Conservation (phyloP, 2,888 invertebrate genomes). For the Hyposoter didymator region DNA sequence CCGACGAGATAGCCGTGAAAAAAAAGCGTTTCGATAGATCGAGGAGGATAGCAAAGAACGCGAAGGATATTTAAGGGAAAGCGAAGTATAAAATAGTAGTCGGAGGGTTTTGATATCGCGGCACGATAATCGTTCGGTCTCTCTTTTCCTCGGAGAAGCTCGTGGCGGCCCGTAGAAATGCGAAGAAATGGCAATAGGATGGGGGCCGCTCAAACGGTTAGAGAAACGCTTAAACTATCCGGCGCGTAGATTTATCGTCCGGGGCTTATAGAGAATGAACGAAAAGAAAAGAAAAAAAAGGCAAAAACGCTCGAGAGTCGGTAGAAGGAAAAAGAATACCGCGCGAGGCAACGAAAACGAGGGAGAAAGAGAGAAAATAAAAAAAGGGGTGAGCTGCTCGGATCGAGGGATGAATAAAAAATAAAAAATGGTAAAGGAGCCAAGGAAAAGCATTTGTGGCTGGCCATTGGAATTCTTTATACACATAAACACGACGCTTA, state of each 20-base stretch:
- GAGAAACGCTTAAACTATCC: slow-evolving; percentile 80
- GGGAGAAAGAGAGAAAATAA: slow-evolving; percentile 36
- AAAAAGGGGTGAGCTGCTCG: slow-evolving; percentile 52
- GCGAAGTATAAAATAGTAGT: slow-evolving; percentile 41
- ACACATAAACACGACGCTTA: not conserved
- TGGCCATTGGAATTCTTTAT: slow-evolving; percentile 60
- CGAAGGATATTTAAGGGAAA: slow-evolving; percentile 6
- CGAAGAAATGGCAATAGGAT: slow-evolving; percentile 18
- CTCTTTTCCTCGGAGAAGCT: slow-evolving; percentile 63
- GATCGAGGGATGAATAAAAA: slow-evolving; percentile 57
- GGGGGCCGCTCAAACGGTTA: slow-evolving; percentile 73
- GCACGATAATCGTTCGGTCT: slow-evolving; percentile 73
- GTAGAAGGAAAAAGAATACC: slow-evolving; percentile 44
- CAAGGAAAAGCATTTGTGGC: slow-evolving; percentile 50
- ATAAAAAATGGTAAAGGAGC: slow-evolving; percentile 57
- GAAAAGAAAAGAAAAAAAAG: slow-evolving; percentile 31
- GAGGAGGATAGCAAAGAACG: slow-evolving; percentile 53
- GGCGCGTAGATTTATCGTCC: slow-evolving; percentile 79
- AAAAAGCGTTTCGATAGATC: slow-evolving; percentile 49
- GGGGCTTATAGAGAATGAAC: slow-evolving; percentile 60
- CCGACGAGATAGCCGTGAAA: slow-evolving; percentile 11
- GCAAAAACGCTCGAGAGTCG: slow-evolving; percentile 19
- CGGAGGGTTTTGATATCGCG: slow-evolving; percentile 70
- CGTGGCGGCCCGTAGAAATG: slow-evolving; percentile 26
- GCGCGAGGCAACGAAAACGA: slow-evolving; percentile 54